Percentiles rank a stretch among this genome's conserved stretches.
Conservation (phyloP, 1,140 invertebrate species). For the Papilio helenus region DNA sequence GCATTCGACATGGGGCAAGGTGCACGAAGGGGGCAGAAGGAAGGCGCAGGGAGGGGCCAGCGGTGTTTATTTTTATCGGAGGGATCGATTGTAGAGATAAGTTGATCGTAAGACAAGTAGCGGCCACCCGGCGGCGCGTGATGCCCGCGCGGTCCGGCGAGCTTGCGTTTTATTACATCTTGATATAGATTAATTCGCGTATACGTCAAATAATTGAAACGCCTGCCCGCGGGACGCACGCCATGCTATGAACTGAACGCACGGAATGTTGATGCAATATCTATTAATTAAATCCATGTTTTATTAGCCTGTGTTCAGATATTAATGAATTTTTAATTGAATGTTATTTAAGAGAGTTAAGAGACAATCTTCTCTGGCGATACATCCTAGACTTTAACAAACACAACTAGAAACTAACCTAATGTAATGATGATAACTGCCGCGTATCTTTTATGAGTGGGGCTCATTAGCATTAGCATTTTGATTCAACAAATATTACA, state of each 20-base stretch:
- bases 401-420: too few species aligned
- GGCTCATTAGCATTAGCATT: too few species aligned
- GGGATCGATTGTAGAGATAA: conserved; percentile 81
- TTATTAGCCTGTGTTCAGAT: conserved; percentile 19
- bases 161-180: conserved; percentile 77
- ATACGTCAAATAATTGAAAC: conserved; percentile 76
- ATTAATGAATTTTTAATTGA: conserved; percentile 17
- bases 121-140: conserved; percentile 70
- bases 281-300: conserved; percentile 54
- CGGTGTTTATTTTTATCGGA: conserved; percentile 76
- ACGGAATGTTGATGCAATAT: conserved; percentile 53
- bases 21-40: not conserved
- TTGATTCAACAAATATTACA: too few species aligned
- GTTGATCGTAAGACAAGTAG: conserved; percentile 81
- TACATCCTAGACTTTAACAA: not conserved
- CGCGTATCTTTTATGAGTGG: too few species aligned
- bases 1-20: conserved; percentile 60
- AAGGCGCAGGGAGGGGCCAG: conserved; percentile 44
- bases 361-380: not conserved
- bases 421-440: too few species aligned
- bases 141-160: conserved; percentile 50
- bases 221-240: conserved; percentile 45
- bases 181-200: conserved; percentile 74
- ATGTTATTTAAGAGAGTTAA: conserved; percentile 13
- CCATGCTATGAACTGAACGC: conserved; percentile 38